Conservation (phyloP, 2,888 invertebrate species). For the Lampropteryx suffumata region DNA sequence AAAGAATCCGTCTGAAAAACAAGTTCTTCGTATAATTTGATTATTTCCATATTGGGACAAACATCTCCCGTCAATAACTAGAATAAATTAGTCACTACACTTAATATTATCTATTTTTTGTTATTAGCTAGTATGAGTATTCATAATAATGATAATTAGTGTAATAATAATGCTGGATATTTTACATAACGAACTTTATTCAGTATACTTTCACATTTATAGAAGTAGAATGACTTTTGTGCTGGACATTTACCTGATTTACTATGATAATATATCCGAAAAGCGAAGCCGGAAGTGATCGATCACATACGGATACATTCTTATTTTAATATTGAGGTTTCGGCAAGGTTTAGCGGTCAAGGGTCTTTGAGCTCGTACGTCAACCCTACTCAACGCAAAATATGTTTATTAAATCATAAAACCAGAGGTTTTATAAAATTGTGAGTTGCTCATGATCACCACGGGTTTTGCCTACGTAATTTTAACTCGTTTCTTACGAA, state of each 20-base stretch:
- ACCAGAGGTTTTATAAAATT: background rate
- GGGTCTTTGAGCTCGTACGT: slow-evolving; percentile 13
- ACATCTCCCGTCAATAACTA: slow-evolving; percentile 2
- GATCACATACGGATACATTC: slow-evolving; percentile 2
- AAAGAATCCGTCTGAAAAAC: slow-evolving; percentile 28
- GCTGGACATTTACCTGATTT: too few relatives aligned
- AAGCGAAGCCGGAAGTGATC: background rate
- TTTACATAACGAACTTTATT: too few relatives aligned
- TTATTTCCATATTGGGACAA: slow-evolving; percentile 21
- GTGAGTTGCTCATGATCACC: too few relatives aligned
- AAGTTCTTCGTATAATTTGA: slow-evolving; percentile 21
- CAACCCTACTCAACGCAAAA: slow-evolving; percentile 26
- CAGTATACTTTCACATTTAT: too few relatives aligned
- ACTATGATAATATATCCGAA: background rate
- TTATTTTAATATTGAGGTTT: slow-evolving; percentile 13
- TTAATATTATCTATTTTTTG: too few relatives aligned
- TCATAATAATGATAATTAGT: too few relatives aligned
- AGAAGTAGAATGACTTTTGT: too few relatives aligned
- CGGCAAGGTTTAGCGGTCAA: slow-evolving; percentile 16
- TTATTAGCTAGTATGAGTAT: too few relatives aligned
- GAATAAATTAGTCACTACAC: too few relatives aligned
- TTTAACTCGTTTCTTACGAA: too few relatives aligned
- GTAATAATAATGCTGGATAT: too few relatives aligned
- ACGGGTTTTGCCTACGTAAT: background rate
- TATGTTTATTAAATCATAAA: slow-evolving; percentile 1